Evolutionary conservation across 2,888 invertebrate species (phyloP), one percentile per base, ranked within the genome.

Genomic region (Synergus gifuensis): DNA sequence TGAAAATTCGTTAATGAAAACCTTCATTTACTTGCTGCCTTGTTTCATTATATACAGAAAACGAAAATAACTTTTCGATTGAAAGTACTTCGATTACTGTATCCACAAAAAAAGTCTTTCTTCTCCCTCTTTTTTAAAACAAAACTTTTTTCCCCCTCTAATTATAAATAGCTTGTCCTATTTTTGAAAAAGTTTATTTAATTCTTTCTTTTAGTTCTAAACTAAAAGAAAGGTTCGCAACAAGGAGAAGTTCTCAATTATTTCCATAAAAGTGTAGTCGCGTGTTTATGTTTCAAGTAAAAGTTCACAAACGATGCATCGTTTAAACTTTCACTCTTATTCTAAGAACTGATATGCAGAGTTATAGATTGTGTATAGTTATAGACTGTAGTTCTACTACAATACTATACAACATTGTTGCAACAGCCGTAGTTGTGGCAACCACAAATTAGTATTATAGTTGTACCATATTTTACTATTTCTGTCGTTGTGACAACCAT

Each of bases 301-400:
- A 69, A 49, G 49, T 49, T 36, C 16, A 11, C 49, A 49, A 69
- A 69, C 69, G 49, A 69, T 69, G 69, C 14, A 69, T 16, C 49
- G 28, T 49, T 49, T 16, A 54, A 73, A 73, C 54, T 73, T 54
- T 73, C 54, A 54, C 54, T 73, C n/a, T 73, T 73, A 73, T 73
- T 54, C 22, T 60, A 60, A n/a, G 54, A 54, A 8, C 54, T 54
- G 54, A 54, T 54, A 54, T 8, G 7, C 2, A 16, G 16, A 49
- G 49, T 16, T 28, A 28, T 49, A 49, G 49, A 49, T 16, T 16
- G 49, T 28, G 28, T 28, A 28, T 28, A 28, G 28, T 28, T 28
- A 28, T 28, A 28, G 28, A 28, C 28, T 28, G 3, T 28, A 28
- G 28, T 28, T 3, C 28, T 28, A 28, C 28, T 28, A 28, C 28